Evolutionary conservation across 2,888 invertebrate genomes (phyloP).

Genomic region (Athalia cordata): DNA sequence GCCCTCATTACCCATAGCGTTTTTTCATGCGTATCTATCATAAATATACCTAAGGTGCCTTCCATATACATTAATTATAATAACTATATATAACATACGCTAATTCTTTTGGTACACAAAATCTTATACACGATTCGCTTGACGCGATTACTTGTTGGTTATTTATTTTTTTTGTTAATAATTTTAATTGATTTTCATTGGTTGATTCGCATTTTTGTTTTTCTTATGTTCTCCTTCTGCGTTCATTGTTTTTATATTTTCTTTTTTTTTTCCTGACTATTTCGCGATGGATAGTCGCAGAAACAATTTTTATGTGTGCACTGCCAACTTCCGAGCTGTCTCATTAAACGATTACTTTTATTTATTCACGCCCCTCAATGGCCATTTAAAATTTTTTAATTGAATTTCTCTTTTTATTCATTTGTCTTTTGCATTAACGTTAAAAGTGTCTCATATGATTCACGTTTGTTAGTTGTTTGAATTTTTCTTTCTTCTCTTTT

Average conservation of each 20-base stretch:
- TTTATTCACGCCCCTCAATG: slow-evolving; percentile 41
- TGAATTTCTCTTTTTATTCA: not conserved
- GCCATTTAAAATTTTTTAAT: slow-evolving; percentile 9
- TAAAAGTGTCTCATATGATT: not conserved
- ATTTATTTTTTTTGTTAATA: not conserved
- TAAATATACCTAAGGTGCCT: too few species aligned
- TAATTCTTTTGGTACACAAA: slow-evolving; percentile 39
- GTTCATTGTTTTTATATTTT: not conserved
- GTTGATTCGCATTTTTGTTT: not conserved
- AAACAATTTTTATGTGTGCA: slow-evolving; percentile 29
- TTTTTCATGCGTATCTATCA: too few species aligned
- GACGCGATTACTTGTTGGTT: not conserved
- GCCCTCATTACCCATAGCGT: too few species aligned
- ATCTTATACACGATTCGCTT: slow-evolving; percentile 30
- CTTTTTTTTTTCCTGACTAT: slow-evolving; percentile 10
- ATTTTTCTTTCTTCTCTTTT: not conserved
- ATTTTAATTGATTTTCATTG: not conserved
- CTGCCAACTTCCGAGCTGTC: slow-evolving; percentile 45
- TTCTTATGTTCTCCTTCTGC: too few species aligned
- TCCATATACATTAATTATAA: not conserved
- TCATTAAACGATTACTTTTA: slow-evolving; percentile 31
- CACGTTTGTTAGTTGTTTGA: not conserved
- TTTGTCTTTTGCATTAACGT: slow-evolving; percentile 7
- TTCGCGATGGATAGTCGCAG: slow-evolving; percentile 25
- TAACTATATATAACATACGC: not conserved